Percentiles rank a stretch among this genome's conserved stretches.
These are phyloP conservation scores for Drosophila flavopinicola DNA, from an alignment of 2,888 invertebrate species.

Conservation along the genomic window DNA sequence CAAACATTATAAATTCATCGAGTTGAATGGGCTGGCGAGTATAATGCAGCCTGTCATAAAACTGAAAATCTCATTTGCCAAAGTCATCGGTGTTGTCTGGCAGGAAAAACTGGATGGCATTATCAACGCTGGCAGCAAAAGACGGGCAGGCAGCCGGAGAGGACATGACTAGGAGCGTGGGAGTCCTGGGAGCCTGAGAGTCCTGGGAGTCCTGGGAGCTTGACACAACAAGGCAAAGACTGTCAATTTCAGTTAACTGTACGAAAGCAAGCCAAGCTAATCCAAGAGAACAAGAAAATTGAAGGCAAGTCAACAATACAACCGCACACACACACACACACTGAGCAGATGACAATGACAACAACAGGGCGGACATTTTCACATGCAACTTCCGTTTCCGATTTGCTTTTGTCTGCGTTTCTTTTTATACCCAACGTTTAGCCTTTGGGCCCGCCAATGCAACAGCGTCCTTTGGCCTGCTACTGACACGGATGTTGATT, in stretches of 20 bases:
- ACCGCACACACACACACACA: constrained; percentile 29
- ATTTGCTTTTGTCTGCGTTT: constrained; percentile 64
- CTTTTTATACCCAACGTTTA: constrained; percentile 44
- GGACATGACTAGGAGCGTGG: no score
- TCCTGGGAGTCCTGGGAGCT: constrained; percentile 19
- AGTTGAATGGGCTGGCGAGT: neutral
- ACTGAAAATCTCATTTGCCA: constrained; percentile 74
- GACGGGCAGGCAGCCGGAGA: constrained; percentile 10
- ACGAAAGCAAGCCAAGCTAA: constrained; percentile 39
- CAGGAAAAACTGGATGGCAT: constrained; percentile 23
- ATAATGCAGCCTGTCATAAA: constrained; percentile 62
- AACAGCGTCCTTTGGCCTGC: constrained; percentile 51
- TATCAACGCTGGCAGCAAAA: constrained; percentile 39
- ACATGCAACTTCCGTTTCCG: constrained; percentile 78
- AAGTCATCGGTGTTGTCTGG: constrained; percentile 23
- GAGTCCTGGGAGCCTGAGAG: neutral
- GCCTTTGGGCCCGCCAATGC: constrained; percentile 50
- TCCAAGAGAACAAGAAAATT: constrained; percentile 41
- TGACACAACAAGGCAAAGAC: constrained; percentile 67
- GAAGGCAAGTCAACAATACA: constrained; percentile 66
- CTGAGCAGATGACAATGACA: constrained; percentile 5
- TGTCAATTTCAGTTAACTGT: constrained; percentile 73
- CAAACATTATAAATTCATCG: constrained; percentile 8
- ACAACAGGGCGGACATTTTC: constrained; percentile 54
- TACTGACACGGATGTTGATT: constrained; percentile 72